Evolutionary conservation across 2,797 vertebrate genomes (phyloP).

Genomic region (Apogon talboti): DNA sequence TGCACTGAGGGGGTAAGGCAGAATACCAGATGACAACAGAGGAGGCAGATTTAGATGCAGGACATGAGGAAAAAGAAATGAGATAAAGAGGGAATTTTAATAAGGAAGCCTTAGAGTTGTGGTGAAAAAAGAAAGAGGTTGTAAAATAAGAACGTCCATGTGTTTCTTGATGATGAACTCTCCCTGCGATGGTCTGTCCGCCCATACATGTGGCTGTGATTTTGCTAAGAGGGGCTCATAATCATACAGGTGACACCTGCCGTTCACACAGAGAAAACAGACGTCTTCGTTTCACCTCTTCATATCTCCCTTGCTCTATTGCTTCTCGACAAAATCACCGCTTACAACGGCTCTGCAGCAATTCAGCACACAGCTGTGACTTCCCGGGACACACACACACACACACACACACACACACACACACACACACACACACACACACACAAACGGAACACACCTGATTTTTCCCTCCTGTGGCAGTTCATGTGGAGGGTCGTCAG

Average conservation of each 20-base stretch:
- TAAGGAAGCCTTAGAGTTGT: conserved; percentile 2
- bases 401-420: conserved; percentile 7
- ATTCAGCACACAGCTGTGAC: conserved; percentile 35
- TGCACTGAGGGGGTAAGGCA: conserved; percentile 33
- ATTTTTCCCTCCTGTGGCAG: conserved; percentile 88
- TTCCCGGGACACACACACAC: conserved; percentile 24
- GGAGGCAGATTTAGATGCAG: conserved; percentile 18
- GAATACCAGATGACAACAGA: conserved; percentile 43
- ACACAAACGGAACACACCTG: conserved; percentile 79
- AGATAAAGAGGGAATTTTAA: conserved; percentile 22
- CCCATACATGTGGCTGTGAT: conserved; percentile 23
- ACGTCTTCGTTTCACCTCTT: conserved; percentile 1
- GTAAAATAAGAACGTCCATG: conserved; percentile 13
- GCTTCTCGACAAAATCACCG: conserved; percentile 22
- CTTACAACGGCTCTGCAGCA: conserved; percentile 23
- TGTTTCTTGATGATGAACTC: conserved; percentile 31
- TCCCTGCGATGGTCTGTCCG: conserved; percentile 6
- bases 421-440: conserved; percentile 13
- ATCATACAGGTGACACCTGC: conserved; percentile 55
- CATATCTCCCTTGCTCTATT: conserved; percentile 13
- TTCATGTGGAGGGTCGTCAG: conserved; percentile 88
- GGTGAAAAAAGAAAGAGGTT: neutral
- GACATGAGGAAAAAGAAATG: conserved; percentile 17
- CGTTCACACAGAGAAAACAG: conserved; percentile 47
- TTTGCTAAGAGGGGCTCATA: conserved; percentile 25